phyloP scores from a whole-genome alignment of 2,113 vertebrate genomes.

The Procavia capensis region DNA sequence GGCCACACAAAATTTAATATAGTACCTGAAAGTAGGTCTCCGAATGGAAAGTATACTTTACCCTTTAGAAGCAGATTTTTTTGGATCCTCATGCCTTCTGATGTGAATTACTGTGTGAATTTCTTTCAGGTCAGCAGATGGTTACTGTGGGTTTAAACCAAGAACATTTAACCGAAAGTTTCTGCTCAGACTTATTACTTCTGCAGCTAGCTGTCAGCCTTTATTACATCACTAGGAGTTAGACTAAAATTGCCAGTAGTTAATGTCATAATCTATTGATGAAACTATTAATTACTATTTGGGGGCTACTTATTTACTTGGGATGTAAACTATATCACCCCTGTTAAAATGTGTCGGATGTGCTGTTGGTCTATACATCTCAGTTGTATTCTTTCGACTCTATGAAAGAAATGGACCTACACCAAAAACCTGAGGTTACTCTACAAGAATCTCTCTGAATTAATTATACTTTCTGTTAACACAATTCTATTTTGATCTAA shows the following conservation, averaged over 20 bases:
- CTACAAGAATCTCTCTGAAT: conserved; percentile 54
- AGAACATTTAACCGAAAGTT: conserved; percentile 80
- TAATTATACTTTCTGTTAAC: conserved; percentile 53
- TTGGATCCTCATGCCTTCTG: conserved; percentile 48
- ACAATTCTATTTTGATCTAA: conserved; percentile 54
- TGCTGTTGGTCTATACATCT: conserved; percentile 23
- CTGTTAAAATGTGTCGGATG: conserved; percentile 41
- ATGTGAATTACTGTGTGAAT: conserved; percentile 54
- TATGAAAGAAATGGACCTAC: neutral
- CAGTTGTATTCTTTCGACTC: neutral
- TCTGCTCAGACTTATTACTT: conserved; percentile 76
- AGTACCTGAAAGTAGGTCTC: conserved; percentile 75
- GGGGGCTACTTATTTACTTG: conserved; percentile 61
- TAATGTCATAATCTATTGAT: conserved; percentile 66
- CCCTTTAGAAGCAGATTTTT: conserved; percentile 59
- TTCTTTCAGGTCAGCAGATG: conserved; percentile 71
- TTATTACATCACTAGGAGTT: conserved; percentile 67
- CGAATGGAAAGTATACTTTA: conserved; percentile 69
- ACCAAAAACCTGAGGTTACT: conserved; percentile 28
- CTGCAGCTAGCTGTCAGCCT: conserved; percentile 72
- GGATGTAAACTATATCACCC: conserved; percentile 12
- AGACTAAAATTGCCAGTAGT: conserved; percentile 73
- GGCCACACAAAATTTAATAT: conserved; percentile 71
- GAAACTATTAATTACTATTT: conserved; percentile 60
- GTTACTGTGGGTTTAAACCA: conserved; percentile 72